Percentiles rank a stretch among this genome's conserved stretches.
Evolutionary conservation across 2,797 vertebrate genomes (phyloP).

Genomic region (Champsocephalus gunnari): DNA sequence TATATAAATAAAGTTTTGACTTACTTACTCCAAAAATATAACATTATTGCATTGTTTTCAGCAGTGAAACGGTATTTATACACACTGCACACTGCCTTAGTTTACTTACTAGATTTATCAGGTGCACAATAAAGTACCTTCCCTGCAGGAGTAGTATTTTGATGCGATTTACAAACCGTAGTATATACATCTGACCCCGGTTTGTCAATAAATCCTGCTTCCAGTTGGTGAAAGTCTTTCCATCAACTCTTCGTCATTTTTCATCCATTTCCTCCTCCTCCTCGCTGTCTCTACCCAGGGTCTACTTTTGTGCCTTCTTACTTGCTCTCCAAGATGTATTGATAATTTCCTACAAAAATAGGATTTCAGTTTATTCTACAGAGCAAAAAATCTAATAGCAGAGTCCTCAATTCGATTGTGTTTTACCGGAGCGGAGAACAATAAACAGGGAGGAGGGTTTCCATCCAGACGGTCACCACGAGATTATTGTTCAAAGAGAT

Average conservation of each 20-base stretch:
- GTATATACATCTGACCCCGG: constrained; percentile 68
- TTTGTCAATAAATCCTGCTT: constrained; percentile 73
- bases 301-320: constrained; percentile 94
- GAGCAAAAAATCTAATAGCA: constrained; percentile 96
- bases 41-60: neutral
- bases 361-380: constrained; percentile 97
- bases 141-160: constrained; percentile 59
- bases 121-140: constrained; percentile 60
- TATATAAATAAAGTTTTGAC: no score
- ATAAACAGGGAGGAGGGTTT: constrained; percentile 94
- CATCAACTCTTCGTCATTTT: constrained; percentile 69
- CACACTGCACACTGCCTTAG: constrained; percentile 9
- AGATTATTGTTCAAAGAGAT: constrained; percentile 94
- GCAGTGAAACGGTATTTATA: constrained; percentile 9
- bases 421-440: constrained; percentile 97
- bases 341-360: constrained; percentile 99
- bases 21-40: neutral
- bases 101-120: constrained; percentile 62
- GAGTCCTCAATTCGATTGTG: constrained; percentile 95
- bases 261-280: constrained; percentile 65
- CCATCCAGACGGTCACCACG: constrained; percentile 91
- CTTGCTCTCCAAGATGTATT: constrained; percentile 96
- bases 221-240: constrained; percentile 75
- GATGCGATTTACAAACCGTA: constrained; percentile 73
- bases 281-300: constrained; percentile 78